These are phyloP conservation scores for Chascanopsetta lugubris DNA, from an alignment of 2,113 vertebrate genomes.

Conservation along the genomic window DNA sequence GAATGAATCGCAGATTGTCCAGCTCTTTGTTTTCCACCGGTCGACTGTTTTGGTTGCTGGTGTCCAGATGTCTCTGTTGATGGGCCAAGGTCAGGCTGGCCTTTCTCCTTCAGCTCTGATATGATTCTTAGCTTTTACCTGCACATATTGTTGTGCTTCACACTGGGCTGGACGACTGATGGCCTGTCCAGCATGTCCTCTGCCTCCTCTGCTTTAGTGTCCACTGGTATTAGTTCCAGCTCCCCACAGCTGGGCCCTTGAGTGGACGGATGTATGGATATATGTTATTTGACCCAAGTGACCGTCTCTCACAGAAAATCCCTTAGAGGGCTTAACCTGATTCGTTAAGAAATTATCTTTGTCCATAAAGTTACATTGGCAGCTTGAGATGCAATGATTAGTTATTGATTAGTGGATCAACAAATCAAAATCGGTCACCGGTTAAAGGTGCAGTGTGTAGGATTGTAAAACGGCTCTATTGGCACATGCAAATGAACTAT, in stretches of 20 bases:
- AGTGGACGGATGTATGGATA: too few species aligned
- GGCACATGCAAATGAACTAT: too few species aligned
- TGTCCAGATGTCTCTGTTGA: constrained; percentile 2
- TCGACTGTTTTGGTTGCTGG: background rate
- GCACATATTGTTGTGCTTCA: background rate
- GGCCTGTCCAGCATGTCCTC: too few species aligned
- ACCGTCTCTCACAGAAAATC: too few species aligned
- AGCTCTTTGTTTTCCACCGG: background rate
- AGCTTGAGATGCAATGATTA: background rate
- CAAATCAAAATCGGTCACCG: background rate
- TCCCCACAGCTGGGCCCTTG: too few species aligned
- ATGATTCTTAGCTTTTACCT: background rate
- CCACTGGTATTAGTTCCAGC: too few species aligned
- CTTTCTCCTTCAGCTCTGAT: background rate
- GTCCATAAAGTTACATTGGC: background rate
- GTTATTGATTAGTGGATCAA: background rate
- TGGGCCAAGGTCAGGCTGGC: background rate
- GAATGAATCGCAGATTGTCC: background rate
- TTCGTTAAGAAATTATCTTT: background rate
- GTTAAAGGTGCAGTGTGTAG: too few species aligned
- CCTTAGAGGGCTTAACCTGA: too few species aligned
- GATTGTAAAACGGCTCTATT: too few species aligned
- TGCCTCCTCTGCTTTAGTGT: too few species aligned
- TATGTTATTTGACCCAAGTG: too few species aligned
- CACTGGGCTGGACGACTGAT: background rate